Evolutionary conservation across 2,888 invertebrate genomes (phyloP).

Genomic region (Uloborus plumipes): DNA sequence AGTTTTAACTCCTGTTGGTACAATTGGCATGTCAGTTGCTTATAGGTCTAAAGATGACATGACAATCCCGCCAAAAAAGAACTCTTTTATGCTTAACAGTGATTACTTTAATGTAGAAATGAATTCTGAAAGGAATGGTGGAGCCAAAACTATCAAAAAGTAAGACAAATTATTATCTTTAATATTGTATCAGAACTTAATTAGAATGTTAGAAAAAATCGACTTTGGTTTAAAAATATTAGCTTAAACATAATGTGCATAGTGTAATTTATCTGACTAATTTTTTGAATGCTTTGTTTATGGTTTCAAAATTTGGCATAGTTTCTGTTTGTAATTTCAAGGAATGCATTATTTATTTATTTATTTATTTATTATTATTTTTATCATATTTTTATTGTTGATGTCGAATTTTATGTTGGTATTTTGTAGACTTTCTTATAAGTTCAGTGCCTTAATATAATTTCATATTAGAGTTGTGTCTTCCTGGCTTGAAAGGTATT

Average conservation of each 20-base stretch:
- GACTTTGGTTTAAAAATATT: not conserved
- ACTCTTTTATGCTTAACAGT: slow-evolving; percentile 80
- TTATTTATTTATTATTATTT: too few relatives aligned
- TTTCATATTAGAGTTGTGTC: too few relatives aligned
- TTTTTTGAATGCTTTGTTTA: not conserved
- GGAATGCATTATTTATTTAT: too few relatives aligned
- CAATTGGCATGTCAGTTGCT: slow-evolving; percentile 83
- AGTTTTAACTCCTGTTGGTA: slow-evolving; percentile 89
- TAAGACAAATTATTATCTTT: not conserved
- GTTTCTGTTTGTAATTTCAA: too few relatives aligned
- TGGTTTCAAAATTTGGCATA: not conserved
- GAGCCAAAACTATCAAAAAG: slow-evolving; percentile 31
- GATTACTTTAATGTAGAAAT: slow-evolving; percentile 87
- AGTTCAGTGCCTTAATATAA: too few relatives aligned
- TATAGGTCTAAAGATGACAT: slow-evolving; percentile 85
- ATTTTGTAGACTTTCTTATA: too few relatives aligned
- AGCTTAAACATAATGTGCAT: not conserved
- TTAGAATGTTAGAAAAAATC: too few relatives aligned
- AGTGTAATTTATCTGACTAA: not conserved
- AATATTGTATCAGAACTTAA: not conserved
- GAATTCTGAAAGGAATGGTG: slow-evolving; percentile 75
- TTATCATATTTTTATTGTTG: too few relatives aligned
- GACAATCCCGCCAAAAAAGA: slow-evolving; percentile 82
- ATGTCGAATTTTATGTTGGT: too few relatives aligned
- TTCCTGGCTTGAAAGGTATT: too few relatives aligned